Conservation (phyloP, 2,797 vertebrate genomes). For the Hippopotamyrus pictus region DNA sequence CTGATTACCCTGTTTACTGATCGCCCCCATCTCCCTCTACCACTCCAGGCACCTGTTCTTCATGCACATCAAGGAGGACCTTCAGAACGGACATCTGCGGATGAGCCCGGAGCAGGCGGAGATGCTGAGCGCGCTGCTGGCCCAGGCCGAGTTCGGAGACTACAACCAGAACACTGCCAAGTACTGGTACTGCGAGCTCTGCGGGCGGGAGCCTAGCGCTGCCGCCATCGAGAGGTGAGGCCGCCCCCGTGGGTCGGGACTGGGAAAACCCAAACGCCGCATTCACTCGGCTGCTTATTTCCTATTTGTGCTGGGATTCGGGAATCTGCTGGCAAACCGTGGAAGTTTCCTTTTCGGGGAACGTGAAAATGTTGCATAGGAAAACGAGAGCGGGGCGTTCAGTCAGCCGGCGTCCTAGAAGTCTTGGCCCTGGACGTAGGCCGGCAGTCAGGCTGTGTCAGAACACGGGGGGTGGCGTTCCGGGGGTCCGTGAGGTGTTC, state of each 20-base stretch:
- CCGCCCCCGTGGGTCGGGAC: not conserved
- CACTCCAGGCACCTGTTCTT: slow-evolving; percentile 82
- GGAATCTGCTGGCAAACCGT: not conserved
- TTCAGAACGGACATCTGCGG: slow-evolving; percentile 82
- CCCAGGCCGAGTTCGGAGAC: slow-evolving; percentile 91
- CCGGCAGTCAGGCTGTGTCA: not conserved
- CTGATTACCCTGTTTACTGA: not conserved
- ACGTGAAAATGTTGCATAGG: not conserved
- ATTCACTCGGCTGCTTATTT: not conserved
- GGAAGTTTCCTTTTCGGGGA: not conserved
- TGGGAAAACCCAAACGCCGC: not conserved
- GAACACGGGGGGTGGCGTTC: not conserved
- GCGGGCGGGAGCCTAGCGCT: slow-evolving; percentile 74
- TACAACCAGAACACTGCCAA: slow-evolving; percentile 97
- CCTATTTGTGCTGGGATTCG: not conserved
- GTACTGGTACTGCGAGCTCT: slow-evolving; percentile 85
- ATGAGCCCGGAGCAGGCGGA: slow-evolving; percentile 83
- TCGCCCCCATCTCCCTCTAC: not conserved
- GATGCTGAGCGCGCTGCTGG: slow-evolving; percentile 85
- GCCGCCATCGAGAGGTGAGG: slow-evolving; percentile 72
- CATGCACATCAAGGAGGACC: slow-evolving; percentile 91
- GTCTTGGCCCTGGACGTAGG: not conserved
- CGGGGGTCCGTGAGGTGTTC: not conserved
- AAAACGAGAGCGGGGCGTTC: not conserved
- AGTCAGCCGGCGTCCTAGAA: not conserved